These are phyloP conservation scores for Pararge aegeria DNA, from an alignment of 1,140 invertebrate species.

Conservation along the genomic window DNA sequence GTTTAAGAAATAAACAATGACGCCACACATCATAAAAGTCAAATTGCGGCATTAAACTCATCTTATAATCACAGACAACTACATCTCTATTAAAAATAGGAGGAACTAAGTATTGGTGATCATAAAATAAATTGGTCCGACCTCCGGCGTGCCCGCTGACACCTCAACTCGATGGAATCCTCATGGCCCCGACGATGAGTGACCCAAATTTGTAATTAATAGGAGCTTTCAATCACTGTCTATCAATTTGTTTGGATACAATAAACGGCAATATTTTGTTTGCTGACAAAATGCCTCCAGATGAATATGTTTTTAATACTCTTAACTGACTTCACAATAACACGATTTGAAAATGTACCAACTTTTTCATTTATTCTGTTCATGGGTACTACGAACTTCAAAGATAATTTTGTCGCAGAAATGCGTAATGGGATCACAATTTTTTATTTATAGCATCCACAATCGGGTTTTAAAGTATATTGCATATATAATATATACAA, in stretches of 20 bases:
- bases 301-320: too few species aligned
- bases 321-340: too few species aligned
- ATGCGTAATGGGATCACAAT: too few species aligned
- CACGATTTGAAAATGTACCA: too few species aligned
- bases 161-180: conserved; percentile 11
- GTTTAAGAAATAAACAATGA: too few species aligned
- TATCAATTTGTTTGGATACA: conserved; percentile 8
- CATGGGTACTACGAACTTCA: too few species aligned
- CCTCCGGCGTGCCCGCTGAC: conserved; percentile 1
- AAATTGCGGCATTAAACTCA: background rate
- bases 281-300: background rate
- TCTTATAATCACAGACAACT: background rate
- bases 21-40: background rate
- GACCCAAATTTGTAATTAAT: conserved; percentile 13
- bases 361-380: too few species aligned
- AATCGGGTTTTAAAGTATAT: too few species aligned
- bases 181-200: background rate
- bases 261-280: background rate
- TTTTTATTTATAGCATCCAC: too few species aligned
- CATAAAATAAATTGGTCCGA: conserved; percentile 10
- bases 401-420: too few species aligned
- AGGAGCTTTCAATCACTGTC: conserved; percentile 13
- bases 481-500: too few species aligned
- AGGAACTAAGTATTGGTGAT: conserved; percentile 1
- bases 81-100: conserved; percentile 2